A percentile compares a stretch with the other conserved stretches of the same genome.
Evolutionary conservation across 1,140 invertebrate species (phyloP).

Genomic region (Drosophila santomea): DNA sequence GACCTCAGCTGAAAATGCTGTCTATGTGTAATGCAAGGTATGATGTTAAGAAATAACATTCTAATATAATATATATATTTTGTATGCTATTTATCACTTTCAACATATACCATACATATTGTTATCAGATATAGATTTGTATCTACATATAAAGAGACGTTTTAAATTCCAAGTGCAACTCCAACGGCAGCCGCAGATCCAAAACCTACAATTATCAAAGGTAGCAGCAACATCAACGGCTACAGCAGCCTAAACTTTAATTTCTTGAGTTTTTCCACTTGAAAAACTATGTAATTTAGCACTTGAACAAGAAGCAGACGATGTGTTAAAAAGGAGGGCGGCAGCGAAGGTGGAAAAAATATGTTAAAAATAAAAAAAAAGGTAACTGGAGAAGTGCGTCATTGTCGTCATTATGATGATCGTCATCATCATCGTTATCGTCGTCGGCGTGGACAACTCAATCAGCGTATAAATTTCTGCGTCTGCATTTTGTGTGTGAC

Average conservation of each 20-base stretch:
- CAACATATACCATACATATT: neutral
- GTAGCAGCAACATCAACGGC: conserved; percentile 43
- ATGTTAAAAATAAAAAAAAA: conserved; percentile 26
- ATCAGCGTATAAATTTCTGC: conserved; percentile 68
- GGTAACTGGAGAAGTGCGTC: conserved; percentile 50
- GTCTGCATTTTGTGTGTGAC: conserved; percentile 66
- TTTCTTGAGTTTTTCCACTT: conserved; percentile 81
- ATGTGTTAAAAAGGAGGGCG: conserved; percentile 47
- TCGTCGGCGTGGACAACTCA: conserved; percentile 58
- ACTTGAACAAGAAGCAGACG: conserved; percentile 64
- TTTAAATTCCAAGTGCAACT: conserved; percentile 4
- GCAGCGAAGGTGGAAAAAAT: conserved; percentile 32
- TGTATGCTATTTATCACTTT: neutral
- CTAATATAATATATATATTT: too few relatives aligned
- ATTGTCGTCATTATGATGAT: conserved; percentile 16
- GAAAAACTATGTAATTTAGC: conserved; percentile 82
- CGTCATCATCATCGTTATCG: neutral
- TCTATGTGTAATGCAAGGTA: too few relatives aligned
- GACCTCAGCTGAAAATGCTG: neutral
- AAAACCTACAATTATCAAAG: conserved; percentile 74
- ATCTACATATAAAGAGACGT: too few relatives aligned
- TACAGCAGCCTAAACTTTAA: conserved; percentile 74
- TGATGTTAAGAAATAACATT: too few relatives aligned
- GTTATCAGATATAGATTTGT: neutral
- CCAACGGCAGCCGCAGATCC: conserved; percentile 25